phyloP scores from a whole-genome alignment of 2,888 invertebrate species.

The Sphaerophoria rueppellii region DNA sequence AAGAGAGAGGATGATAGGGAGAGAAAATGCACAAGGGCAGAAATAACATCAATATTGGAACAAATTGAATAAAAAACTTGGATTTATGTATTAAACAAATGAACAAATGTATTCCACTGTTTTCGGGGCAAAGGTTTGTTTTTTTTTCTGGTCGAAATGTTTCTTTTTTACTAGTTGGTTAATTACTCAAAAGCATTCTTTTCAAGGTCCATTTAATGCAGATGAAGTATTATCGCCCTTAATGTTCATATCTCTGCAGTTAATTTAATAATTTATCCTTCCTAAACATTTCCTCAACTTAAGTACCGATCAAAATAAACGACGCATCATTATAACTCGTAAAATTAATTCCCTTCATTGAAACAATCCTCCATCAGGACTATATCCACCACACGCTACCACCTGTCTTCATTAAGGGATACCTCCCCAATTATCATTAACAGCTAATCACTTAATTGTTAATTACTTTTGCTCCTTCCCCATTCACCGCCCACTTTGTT shows the following conservation, averaged over 20 bases:
- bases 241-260: background rate
- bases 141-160: too few species aligned
- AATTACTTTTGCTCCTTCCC: constrained; percentile 41
- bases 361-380: background rate
- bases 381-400: constrained; percentile 31
- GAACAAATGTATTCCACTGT: background rate
- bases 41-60: background rate
- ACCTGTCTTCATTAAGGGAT: constrained; percentile 49
- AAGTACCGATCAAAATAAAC: constrained; percentile 29
- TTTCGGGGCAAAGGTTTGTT: background rate
- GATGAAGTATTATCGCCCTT: constrained; percentile 7
- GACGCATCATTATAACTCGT: constrained; percentile 33
- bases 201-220: background rate
- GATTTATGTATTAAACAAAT: background rate
- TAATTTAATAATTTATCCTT: constrained; percentile 11
- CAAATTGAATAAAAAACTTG: background rate
- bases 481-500: background rate
- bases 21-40: constrained; percentile 6
- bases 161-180: too few species aligned
- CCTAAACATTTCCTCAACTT: constrained; percentile 15
- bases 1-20: background rate
- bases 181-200: background rate
- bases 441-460: constrained; percentile 62
- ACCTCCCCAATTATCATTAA: constrained; percentile 46
- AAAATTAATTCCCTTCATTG: constrained; percentile 19